These are phyloP conservation scores for Ptilodon capucinus DNA, from an alignment of 2,888 invertebrate genomes.

Conservation along the genomic window DNA sequence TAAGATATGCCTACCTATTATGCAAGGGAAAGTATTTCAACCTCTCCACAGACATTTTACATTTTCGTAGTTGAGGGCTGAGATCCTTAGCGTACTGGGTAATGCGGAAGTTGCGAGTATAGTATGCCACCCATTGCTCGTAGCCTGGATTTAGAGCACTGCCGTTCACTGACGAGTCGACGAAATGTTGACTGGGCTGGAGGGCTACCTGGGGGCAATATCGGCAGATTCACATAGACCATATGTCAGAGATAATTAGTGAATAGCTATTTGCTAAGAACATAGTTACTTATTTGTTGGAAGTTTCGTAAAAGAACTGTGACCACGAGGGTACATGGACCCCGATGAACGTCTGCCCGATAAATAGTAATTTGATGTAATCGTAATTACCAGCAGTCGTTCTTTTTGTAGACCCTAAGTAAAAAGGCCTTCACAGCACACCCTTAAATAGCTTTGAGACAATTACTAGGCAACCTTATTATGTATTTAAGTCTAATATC, in stretches of 20 bases:
- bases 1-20: conserved; percentile 48
- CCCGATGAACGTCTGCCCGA: no score
- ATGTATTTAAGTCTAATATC: background rate
- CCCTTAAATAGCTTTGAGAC: background rate
- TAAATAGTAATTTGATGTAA: no score
- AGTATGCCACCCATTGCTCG: conserved; percentile 53
- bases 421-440: no score
- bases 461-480: background rate
- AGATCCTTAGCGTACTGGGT: conserved; percentile 37
- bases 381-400: no score
- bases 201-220: conserved; percentile 42
- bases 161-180: conserved; percentile 55
- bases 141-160: conserved; percentile 52
- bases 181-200: conserved; percentile 42
- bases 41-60: conserved; percentile 36
- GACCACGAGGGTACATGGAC: no score
- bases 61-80: conserved; percentile 40
- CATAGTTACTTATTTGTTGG: no score
- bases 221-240: background rate
- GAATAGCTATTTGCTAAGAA: no score
- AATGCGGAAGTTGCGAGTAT: conserved; percentile 32
- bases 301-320: no score
- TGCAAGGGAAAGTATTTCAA: conserved; percentile 52
- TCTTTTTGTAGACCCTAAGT: no score
- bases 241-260: no score